Evolutionary conservation across 2,113 vertebrate species (phyloP).

Genomic region (Heliornis fulica): DNA sequence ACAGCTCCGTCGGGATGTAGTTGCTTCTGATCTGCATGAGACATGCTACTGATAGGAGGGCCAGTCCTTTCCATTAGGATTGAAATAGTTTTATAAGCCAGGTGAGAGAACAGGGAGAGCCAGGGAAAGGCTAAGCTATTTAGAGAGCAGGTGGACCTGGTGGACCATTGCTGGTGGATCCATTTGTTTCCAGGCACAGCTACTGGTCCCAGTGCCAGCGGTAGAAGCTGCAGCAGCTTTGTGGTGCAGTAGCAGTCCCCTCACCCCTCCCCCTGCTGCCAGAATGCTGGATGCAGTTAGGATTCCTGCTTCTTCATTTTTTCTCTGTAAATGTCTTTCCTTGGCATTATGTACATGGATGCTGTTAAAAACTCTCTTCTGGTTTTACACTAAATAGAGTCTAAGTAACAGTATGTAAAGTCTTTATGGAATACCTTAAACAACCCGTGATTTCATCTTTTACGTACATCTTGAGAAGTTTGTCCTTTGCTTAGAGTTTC

Average conservation of each 20-base stretch:
- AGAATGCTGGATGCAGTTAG: not conserved
- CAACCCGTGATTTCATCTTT: not conserved
- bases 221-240: not conserved
- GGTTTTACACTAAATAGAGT: not conserved
- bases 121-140: not conserved
- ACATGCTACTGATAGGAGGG: not conserved
- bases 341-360: not conserved
- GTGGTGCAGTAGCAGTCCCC: not conserved
- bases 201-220: not conserved
- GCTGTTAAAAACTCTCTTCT: not conserved
- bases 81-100: not conserved
- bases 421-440: not conserved
- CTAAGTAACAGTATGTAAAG: not conserved
- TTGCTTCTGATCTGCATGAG: not conserved
- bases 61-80: not conserved
- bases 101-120: not conserved
- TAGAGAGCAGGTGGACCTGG: not conserved
- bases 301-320: not conserved
- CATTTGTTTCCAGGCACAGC: not conserved
- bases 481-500: not conserved
- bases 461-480: not conserved
- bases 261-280: not conserved
- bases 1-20: not conserved
- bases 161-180: not conserved
- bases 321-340: not conserved